Conservation (phyloP, 1,140 invertebrate species). For the Arctopsyche grandis region DNA sequence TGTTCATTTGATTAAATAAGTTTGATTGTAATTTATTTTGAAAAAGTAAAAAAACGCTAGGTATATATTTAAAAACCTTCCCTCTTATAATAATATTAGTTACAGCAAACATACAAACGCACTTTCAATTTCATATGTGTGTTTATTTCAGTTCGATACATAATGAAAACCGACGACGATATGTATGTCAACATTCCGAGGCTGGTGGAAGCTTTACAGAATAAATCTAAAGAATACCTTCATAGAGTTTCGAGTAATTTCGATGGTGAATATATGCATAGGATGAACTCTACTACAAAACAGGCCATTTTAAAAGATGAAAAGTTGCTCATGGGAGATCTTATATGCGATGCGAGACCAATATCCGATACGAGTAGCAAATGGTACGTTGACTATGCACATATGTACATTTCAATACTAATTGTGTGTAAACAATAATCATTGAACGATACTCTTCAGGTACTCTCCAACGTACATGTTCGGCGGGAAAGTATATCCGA, state of each 20-base stretch:
- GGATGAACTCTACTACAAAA: background rate
- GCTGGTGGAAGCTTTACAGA: slow-evolving; percentile 64
- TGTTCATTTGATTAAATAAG: no score
- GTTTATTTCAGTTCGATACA: slow-evolving; percentile 67
- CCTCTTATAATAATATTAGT: no score
- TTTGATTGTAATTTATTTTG: no score
- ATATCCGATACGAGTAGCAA: slow-evolving; percentile 78
- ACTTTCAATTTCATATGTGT: no score
- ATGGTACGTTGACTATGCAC: slow-evolving; percentile 68
- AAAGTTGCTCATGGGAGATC: slow-evolving; percentile 74
- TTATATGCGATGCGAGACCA: slow-evolving; percentile 79
- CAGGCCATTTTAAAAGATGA: slow-evolving; percentile 36
- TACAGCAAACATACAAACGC: no score
- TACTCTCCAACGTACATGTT: slow-evolving; percentile 86
- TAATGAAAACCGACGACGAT: slow-evolving; percentile 88
- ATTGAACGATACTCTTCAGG: slow-evolving; percentile 63
- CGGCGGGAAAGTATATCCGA: slow-evolving; percentile 76
- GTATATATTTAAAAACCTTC: no score
- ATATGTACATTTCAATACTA: background rate
- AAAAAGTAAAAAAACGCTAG: no score
- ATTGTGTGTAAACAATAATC: no score
- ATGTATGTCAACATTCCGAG: slow-evolving; percentile 82
- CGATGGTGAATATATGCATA: background rate
- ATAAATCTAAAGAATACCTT: slow-evolving; percentile 57
- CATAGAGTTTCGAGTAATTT: slow-evolving; percentile 43